Evolutionary conservation across 2,113 vertebrate species (phyloP), one percentile per base, ranked within the genome.

Genomic region (Aphelocoma coerulescens): DNA sequence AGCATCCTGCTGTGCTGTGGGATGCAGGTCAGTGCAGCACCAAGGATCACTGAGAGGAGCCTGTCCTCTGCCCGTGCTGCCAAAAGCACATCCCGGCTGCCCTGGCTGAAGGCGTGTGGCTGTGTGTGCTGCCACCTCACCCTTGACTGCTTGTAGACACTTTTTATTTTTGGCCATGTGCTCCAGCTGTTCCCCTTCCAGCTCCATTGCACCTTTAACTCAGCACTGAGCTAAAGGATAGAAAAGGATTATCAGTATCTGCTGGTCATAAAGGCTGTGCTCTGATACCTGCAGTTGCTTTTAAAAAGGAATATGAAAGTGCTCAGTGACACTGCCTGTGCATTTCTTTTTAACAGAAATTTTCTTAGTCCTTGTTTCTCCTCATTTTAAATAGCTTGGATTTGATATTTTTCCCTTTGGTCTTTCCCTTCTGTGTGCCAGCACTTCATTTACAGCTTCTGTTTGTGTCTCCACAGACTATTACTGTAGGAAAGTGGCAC

Each of bases 161-260:
- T 83, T 93, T 77, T 88, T 96, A 59, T 67, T 94, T 96, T 37
- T 63, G 52, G 22, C 61, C 62, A 15, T 4, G 2, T 37, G 52
- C 62, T 96, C 59, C 90, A 93, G 79, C 68, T 86, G 55, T 55
- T 88, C 44, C 46, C 46, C 43, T 95, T 94, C 79, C 75, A 77
- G 67, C 55, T 86, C 35, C 27, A 30, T 11, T 76, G 33, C 68
- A 67, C 51, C 51, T 89, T 76, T 88, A 90, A 94, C 85, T 33
- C 27, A 71, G 27, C 3, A 30, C 35, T 62, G 48, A 90, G 43
- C 17, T 52, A 37, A 86, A 62, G 43, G 23, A 37, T 7, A n/a
- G 24, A 21, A 69, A 68, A 51, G 22, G 57, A 73, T 88, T 66
- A 66, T 20, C n/a, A 65, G 57, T 44, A 41, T 66, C 43, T 92